Percentiles rank a stretch among this genome's conserved stretches.
Evolutionary conservation across 2,888 invertebrate species (phyloP).

Genomic region (Phymatocera aterrima): DNA sequence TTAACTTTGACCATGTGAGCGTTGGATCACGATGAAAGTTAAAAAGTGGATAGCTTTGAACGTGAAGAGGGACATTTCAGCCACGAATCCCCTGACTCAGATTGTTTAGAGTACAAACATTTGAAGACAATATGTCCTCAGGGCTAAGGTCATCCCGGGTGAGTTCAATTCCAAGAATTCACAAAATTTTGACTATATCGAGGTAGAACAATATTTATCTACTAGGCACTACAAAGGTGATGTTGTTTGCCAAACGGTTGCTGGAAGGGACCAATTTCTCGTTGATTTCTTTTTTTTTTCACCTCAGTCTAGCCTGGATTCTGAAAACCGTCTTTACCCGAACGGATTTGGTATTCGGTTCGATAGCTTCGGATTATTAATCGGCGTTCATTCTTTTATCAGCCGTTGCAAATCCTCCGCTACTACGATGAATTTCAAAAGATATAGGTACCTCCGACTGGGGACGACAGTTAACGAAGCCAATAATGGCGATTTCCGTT

Average conservation of each 20-base stretch:
- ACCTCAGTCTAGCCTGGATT: neutral
- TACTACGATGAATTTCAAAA: neutral
- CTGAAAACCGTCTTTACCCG: neutral
- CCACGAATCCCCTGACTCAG: neutral
- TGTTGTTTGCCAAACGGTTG: neutral
- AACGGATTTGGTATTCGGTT: neutral
- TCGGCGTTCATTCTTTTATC: neutral
- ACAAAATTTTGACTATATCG: neutral
- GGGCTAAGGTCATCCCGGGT: slow-evolving; percentile 4
- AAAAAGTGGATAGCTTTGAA: slow-evolving; percentile 2
- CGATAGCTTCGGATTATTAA: neutral
- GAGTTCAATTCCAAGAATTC: neutral
- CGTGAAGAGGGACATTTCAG: neutral
- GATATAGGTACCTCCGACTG: neutral
- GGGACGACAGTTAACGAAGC: neutral
- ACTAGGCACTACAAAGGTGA: neutral
- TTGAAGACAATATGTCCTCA: slow-evolving; percentile 5
- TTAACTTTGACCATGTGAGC: slow-evolving; percentile 7
- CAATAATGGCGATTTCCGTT: neutral
- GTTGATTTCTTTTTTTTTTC: neutral
- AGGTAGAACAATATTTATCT: neutral
- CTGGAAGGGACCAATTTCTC: neutral
- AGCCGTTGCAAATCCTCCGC: no score
- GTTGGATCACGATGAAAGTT: slow-evolving; percentile 8
- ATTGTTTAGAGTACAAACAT: slow-evolving; percentile 27